Percentiles rank a stretch among this genome's conserved stretches.
Evolutionary conservation across 2,888 invertebrate genomes (phyloP).

Genomic region (Mythimna pallens): DNA sequence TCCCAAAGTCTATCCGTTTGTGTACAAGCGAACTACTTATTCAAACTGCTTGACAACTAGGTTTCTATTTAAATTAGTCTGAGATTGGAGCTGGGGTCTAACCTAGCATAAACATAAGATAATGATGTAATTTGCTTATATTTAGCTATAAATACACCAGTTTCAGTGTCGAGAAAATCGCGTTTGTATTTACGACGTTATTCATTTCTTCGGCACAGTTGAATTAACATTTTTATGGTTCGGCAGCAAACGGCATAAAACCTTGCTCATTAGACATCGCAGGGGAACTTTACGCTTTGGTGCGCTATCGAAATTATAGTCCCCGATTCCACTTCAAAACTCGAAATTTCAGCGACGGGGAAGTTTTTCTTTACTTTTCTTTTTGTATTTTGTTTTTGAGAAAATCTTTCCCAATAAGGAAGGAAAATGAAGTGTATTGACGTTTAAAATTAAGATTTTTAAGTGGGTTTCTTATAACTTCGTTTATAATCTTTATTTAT

Average conservation of each 20-base stretch:
- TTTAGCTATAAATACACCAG: constrained; percentile 39
- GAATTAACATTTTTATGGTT: constrained; percentile 85
- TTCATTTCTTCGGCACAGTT: constrained; percentile 73
- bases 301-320: constrained; percentile 73
- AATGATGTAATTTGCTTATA: constrained; percentile 29
- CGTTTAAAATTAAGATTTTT: constrained; percentile 8
- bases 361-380: constrained; percentile 34
- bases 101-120: constrained; percentile 8
- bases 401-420: constrained; percentile 22
- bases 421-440: constrained; percentile 15
- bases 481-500: neutral
- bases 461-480: neutral
- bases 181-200: constrained; percentile 77
- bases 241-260: constrained; percentile 76
- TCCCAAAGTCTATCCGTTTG: neutral
- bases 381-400: constrained; percentile 38
- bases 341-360: constrained; percentile 54
- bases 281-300: constrained; percentile 68
- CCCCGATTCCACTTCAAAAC: constrained; percentile 66
- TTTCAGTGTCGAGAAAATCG: constrained; percentile 53
- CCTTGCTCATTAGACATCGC: constrained; percentile 77
- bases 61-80: neutral
- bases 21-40: neutral
- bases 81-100: neutral
- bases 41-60: neutral